Evolutionary conservation across 2,797 vertebrate species (phyloP).

Genomic region (Acanthornis magna): DNA sequence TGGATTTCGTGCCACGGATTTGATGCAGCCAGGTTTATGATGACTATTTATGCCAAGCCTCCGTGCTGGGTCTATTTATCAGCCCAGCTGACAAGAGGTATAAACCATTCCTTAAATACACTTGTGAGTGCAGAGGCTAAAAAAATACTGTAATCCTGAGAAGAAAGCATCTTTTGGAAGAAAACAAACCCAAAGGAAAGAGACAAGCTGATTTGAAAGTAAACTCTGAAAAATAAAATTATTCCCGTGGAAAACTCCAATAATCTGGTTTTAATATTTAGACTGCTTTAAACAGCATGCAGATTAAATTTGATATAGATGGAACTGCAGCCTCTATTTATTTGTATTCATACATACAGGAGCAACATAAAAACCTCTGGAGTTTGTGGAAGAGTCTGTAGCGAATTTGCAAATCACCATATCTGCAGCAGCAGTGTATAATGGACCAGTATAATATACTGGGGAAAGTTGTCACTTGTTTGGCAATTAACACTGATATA

Average conservation of each 20-base stretch:
- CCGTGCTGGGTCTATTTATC: background rate
- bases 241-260: background rate
- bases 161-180: background rate
- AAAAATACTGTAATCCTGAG: background rate
- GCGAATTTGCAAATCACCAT: constrained; percentile 23
- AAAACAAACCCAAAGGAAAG: background rate
- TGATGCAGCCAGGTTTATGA: background rate
- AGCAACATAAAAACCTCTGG: background rate
- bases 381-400: constrained; percentile 21
- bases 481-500: constrained; percentile 64
- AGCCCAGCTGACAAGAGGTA: background rate
- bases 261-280: constrained; percentile 16
- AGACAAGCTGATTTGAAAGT: background rate
- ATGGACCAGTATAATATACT: constrained; percentile 34
- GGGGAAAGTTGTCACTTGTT: constrained; percentile 54
- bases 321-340: constrained; percentile 36
- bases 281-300: background rate
- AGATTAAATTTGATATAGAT: constrained; percentile 25
- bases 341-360: background rate
- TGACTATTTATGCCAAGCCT: background rate
- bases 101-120: background rate
- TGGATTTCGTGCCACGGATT: accelerated
- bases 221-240: background rate
- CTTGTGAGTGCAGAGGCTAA: background rate
- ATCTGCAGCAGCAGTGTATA: constrained; percentile 5